Percentiles rank a stretch among this genome's conserved stretches.
phyloP scores from a whole-genome alignment of 2,888 invertebrate genomes.

The Coelinius sp. region DNA sequence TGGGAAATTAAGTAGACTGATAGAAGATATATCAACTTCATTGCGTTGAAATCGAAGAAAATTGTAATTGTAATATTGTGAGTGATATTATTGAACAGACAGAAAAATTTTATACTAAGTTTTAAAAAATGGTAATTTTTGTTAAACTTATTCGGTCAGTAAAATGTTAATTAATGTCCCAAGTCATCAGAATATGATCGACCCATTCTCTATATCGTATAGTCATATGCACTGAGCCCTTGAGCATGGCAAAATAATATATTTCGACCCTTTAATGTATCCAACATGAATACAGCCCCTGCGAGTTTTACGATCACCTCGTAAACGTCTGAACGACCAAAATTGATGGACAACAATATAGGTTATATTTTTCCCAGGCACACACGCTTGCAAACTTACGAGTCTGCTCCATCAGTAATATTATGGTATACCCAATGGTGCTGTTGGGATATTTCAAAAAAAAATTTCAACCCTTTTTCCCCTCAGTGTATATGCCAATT shows the following conservation, averaged over 20 bases:
- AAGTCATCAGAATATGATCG: not conserved
- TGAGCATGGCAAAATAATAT: constrained; percentile 52
- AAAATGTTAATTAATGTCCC: not conserved
- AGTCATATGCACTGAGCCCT: constrained; percentile 38
- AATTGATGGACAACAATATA: constrained; percentile 60
- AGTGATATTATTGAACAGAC: too few species aligned
- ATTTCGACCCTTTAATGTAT: constrained; percentile 41
- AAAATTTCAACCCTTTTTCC: not conserved
- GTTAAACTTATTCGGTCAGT: too few species aligned
- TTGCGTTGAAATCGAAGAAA: not conserved
- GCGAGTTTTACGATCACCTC: constrained; percentile 60
- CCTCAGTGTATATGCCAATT: constrained; percentile 9
- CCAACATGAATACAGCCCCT: constrained; percentile 30
- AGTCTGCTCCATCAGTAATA: constrained; percentile 13
- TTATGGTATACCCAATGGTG: constrained; percentile 18
- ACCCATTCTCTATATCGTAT: not conserved
- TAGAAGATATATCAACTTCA: not conserved
- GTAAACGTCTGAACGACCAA: constrained; percentile 60
- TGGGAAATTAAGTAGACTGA: not conserved
- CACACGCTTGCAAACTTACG: constrained; percentile 9
- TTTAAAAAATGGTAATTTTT: too few species aligned
- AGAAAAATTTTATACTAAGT: too few species aligned
- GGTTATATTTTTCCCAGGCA: constrained; percentile 38
- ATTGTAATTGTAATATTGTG: not conserved
- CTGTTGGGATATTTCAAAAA: constrained; percentile 4